phyloP scores from a whole-genome alignment of 2,797 vertebrate genomes.

The Oryzias sinensis region DNA sequence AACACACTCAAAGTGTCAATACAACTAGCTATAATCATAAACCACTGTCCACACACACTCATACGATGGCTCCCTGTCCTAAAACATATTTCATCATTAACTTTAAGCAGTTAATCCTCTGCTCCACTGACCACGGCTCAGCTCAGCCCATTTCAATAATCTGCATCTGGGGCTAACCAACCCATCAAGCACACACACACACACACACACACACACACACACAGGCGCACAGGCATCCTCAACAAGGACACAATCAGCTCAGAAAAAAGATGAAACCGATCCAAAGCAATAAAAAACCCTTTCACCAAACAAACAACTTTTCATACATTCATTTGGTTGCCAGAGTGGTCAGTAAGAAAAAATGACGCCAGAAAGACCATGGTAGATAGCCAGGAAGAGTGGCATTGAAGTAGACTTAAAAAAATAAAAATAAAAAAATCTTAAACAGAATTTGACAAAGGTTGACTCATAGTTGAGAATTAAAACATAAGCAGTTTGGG shows the following conservation, averaged over 20 bases:
- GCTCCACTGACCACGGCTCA: constrained; percentile 77
- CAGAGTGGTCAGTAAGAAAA: constrained; percentile 21
- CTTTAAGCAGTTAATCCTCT: constrained; percentile 83
- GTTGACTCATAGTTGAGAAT: constrained; percentile 37
- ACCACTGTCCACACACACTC: constrained; percentile 25
- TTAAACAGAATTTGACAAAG: constrained; percentile 38
- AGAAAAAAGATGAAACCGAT: constrained; percentile 59
- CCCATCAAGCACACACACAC: constrained; percentile 43
- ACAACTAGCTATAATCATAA: constrained; percentile 49
- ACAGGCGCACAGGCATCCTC: constrained; percentile 20
- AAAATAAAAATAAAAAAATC: constrained; percentile 1
- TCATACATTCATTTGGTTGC: constrained; percentile 27
- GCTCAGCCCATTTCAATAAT: constrained; percentile 79
- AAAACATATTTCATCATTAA: constrained; percentile 84
- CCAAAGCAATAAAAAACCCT: constrained; percentile 51
- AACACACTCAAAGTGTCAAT: constrained; percentile 43
- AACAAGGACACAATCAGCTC: constrained; percentile 55
- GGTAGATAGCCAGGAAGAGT: constrained; percentile 5
- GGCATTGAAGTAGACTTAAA: constrained; percentile 12
- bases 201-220: constrained; percentile 19
- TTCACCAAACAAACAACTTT: constrained; percentile 28
- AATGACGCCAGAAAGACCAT: not conserved
- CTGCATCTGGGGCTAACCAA: constrained; percentile 74
- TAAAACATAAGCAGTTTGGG: constrained; percentile 55
- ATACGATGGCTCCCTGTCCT: constrained; percentile 47